Evolutionary conservation across 2,797 vertebrate species (phyloP), one percentile per base, ranked within the genome.

Genomic region (Borostomias antarcticus): DNA sequence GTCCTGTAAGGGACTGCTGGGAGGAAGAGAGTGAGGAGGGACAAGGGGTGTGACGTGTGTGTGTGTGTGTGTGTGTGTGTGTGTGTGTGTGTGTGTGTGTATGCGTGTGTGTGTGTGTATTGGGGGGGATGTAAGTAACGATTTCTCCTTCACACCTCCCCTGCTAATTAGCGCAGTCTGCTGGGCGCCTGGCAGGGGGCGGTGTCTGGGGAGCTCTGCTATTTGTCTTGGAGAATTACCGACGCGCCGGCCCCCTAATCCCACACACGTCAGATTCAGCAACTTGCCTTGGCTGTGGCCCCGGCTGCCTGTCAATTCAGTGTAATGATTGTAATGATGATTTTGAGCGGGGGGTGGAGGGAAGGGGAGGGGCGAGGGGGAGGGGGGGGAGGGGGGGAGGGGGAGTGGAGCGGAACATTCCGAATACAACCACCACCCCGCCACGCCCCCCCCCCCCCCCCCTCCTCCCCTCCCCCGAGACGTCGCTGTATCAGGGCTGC

Each of bases 91-190:
- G 79, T 76, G 72, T 81, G 76, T 88, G 87, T 90, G 84, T 83
- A 86, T 89, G 87, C n/a, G 50, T 73, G 73, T 85, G 88, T 89
- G 80, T 86, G 85, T 83, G 85, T 76, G 76, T 81, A 79, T 76
- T 71, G 80, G 76, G 87, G 87, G 89, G 84, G 84, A 86, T 89
- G 87, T n/a, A 89, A 90, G 83, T 90, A 91, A 89, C 88, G 88
- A 89, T 91, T 92, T 89, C 89, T 89, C 88, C 89, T 88, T 89
- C 89, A 91, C 85, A 89, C 85, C 85, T 91, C 89, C 86, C 87
- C 80, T 89, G 81, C 82, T 90, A 93, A 93, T 93, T 92, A 91
- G 86, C 77, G 81, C 76, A 70, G 84, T 78, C 85, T 86, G 79
- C 85, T 82, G 84, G 83, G 81, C 89, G 89, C 84, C 84, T 81